Conservation (phyloP, 1,140 invertebrate species). For the Drosophila pallidifrons region DNA sequence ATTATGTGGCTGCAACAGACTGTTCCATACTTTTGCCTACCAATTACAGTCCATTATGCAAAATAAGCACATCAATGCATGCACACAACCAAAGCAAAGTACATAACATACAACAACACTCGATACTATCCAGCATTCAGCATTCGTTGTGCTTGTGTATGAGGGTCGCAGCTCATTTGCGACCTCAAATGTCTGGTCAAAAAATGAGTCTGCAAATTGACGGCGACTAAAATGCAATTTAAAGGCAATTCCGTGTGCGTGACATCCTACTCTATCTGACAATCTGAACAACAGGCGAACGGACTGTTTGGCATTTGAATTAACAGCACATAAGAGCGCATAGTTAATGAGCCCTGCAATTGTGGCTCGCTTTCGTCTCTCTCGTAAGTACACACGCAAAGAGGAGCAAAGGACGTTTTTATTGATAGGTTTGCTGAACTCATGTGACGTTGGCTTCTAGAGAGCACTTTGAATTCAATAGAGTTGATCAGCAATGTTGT, state of each 20-base stretch:
- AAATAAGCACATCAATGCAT: slow-evolving; percentile 67
- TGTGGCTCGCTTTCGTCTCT: not conserved
- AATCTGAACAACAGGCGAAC: not conserved
- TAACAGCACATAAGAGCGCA: slow-evolving; percentile 44
- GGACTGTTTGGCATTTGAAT: slow-evolving; percentile 51
- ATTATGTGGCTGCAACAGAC: slow-evolving; percentile 58
- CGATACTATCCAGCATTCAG: not conserved
- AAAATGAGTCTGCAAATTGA: slow-evolving; percentile 57
- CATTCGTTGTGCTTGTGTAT: not conserved
- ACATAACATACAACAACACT: not conserved
- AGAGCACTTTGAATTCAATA: not conserved
- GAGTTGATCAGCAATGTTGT: not conserved
- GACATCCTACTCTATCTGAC: slow-evolving; percentile 6
- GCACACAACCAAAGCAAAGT: slow-evolving; percentile 4
- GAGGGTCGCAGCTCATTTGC: slow-evolving; percentile 34
- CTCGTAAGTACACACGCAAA: too few relatives aligned
- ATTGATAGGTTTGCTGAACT: not conserved
- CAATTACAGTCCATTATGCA: slow-evolving; percentile 77
- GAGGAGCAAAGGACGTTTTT: not conserved
- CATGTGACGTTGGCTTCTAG: not conserved
- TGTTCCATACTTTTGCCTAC: slow-evolving; percentile 19
- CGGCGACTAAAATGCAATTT: slow-evolving; percentile 61
- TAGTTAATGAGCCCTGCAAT: slow-evolving; percentile 52
- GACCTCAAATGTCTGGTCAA: slow-evolving; percentile 14
- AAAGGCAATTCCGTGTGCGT: slow-evolving; percentile 29